Evolutionary conservation across 2,888 invertebrate species (phyloP).

Genomic region (Sinodicranocentrus sp.): DNA sequence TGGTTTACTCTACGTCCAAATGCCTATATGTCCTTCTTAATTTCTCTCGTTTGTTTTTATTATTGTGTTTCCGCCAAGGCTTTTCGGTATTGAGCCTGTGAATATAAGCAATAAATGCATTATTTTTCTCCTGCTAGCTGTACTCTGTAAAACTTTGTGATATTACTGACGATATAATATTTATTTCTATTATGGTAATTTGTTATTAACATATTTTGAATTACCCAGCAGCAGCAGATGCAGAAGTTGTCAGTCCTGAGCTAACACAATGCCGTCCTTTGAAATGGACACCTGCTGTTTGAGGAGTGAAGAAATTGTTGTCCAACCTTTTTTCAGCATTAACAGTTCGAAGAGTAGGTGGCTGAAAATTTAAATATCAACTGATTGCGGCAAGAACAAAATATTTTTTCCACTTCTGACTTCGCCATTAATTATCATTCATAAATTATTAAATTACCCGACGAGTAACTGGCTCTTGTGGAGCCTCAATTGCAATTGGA

Average conservation of each 20-base stretch:
- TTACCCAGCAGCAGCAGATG: neutral
- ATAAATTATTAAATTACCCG: too few relatives aligned
- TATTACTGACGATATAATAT: too few relatives aligned
- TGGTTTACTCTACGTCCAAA: conserved; percentile 82
- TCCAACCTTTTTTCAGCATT: conserved; percentile 66
- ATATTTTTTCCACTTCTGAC: too few relatives aligned
- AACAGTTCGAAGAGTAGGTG: conserved; percentile 53
- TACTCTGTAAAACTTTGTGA: too few relatives aligned
- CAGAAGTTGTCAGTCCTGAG: conserved; percentile 61
- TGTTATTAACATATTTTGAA: too few relatives aligned
- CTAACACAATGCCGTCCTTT: conserved; percentile 70
- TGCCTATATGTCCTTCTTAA: conserved; percentile 90
- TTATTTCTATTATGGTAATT: too few relatives aligned
- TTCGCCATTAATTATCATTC: too few relatives aligned
- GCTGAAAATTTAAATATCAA: conserved; percentile 29
- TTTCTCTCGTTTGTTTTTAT: conserved; percentile 95
- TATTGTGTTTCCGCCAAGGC: conserved; percentile 89
- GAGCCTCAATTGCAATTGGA: too few relatives aligned
- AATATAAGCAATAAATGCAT: too few relatives aligned
- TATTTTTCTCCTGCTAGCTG: too few relatives aligned
- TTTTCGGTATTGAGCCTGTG: conserved; percentile 81
- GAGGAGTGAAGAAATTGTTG: conserved; percentile 68
- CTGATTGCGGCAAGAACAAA: neutral
- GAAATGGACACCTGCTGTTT: conserved; percentile 49
- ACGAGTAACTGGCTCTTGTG: too few relatives aligned